phyloP scores from a whole-genome alignment of 2,888 invertebrate species.

The Willowsia nigromaculata region DNA sequence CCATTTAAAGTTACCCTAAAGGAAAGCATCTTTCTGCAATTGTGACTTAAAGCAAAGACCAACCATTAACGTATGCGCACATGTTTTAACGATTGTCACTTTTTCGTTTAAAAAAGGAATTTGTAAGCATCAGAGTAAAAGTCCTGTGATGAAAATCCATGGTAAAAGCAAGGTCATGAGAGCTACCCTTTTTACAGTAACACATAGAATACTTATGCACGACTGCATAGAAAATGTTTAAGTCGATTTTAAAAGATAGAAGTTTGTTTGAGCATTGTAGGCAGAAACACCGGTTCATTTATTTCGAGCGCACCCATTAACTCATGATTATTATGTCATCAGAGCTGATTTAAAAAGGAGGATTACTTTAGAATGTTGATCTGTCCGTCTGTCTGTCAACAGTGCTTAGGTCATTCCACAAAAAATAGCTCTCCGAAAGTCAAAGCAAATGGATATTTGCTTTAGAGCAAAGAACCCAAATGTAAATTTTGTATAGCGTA shows the following conservation, averaged over 20 bases:
- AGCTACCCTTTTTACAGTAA: too few relatives aligned
- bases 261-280: not conserved
- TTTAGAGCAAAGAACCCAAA: too few relatives aligned
- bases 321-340: not conserved
- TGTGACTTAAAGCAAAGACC: too few relatives aligned
- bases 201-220: not conserved
- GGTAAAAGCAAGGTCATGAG: not conserved
- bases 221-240: not conserved
- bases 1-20: not conserved
- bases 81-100: conserved; percentile 12
- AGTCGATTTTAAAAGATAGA: not conserved
- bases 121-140: conserved; percentile 30
- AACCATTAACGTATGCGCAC: conserved; percentile 26
- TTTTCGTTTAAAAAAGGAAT: conserved; percentile 9
- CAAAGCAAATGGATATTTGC: too few relatives aligned
- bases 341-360: not conserved
- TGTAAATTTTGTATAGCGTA: too few relatives aligned
- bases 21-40: not conserved
- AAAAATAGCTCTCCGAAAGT: too few relatives aligned
- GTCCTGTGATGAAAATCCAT: conserved; percentile 11
- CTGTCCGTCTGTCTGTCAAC: not conserved
- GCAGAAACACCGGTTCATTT: not conserved
- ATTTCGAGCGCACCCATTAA: not conserved
- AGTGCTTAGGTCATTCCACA: too few relatives aligned
- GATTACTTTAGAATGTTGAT: not conserved